Evolutionary conservation across 2,888 invertebrate species (phyloP).

Genomic region (Pheosia tremula): DNA sequence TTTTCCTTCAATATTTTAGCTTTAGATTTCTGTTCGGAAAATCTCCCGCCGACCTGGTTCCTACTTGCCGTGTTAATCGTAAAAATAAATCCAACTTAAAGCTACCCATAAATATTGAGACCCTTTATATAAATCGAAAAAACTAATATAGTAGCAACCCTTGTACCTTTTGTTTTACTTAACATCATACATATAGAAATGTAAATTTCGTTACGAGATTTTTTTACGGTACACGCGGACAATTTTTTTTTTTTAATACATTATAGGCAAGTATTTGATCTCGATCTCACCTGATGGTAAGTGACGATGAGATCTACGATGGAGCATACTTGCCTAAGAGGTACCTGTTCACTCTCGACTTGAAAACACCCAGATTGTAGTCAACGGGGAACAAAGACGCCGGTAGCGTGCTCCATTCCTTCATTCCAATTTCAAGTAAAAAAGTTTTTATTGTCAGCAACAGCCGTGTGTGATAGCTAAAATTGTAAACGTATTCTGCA

Average conservation of each 20-base stretch:
- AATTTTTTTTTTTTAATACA: too few relatives aligned
- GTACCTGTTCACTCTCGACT: too few relatives aligned
- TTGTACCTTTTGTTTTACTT: constrained; percentile 41
- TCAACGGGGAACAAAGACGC: too few relatives aligned
- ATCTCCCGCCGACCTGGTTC: constrained; percentile 32
- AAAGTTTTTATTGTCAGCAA: constrained; percentile 46
- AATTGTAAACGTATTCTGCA: constrained; percentile 21
- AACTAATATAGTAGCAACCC: constrained; percentile 37
- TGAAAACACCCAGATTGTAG: too few relatives aligned
- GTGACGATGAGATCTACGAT: too few relatives aligned
- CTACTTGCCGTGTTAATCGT: constrained; percentile 36
- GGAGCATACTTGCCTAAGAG: too few relatives aligned
- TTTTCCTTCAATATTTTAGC: constrained; percentile 51
- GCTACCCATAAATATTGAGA: constrained; percentile 46
- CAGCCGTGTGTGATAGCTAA: constrained; percentile 37
- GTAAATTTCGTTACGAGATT: constrained; percentile 54
- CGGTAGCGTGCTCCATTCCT: constrained; percentile 29
- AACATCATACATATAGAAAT: constrained; percentile 46
- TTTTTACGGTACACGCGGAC: constrained; percentile 16
- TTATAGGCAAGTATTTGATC: too few relatives aligned
- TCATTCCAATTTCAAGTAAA: constrained; percentile 44
- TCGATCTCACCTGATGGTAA: too few relatives aligned
- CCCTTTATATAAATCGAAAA: constrained; percentile 36
- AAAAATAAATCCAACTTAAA: constrained; percentile 48
- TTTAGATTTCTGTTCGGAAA: constrained; percentile 57